Base-by-base conservation (phyloP, 1,140 invertebrate species). In the Yoshiicerus persimilis region DNA sequence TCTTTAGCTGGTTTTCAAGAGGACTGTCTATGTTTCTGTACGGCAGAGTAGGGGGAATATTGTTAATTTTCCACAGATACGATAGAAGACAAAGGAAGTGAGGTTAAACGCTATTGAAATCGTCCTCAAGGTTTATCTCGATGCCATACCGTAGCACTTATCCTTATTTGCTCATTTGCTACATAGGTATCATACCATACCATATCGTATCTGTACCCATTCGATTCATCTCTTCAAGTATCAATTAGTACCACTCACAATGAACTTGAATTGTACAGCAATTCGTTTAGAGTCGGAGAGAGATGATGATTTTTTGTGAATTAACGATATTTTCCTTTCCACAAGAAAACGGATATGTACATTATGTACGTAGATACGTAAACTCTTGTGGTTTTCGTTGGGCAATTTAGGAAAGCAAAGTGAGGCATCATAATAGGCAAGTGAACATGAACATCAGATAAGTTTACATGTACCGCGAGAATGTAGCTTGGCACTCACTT, bases 101-200 rank as follows among this genome's bases (percentile, higher is more conserved):
- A 80, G 75, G 75, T n/a, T 80, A 80, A 80, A 80, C 34, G 75
- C 75, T 38, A 36, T 80, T 32, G 32, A 80, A 80, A 80, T 80
- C 75, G 75, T 80, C 75, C 75, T 80, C 75, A 80, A 80, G 75
- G 75, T 36, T 80, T 80, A 32, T 80, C 75, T 77, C 34, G n/a
- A n/a, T n/a, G n/a, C n/a, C n/a, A n/a, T n/a, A n/a, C n/a, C n/a
- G n/a, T n/a, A n/a, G n/a, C 70, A 77, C 70, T 77, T 38, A 38
- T 36, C 8, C 8, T n/a, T n/a, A 20, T n/a, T 70, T 80, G 75
- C 34, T 80, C 34, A 30, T 80, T 34, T 80, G 75, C 64, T 30
- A 70, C 64, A n/a, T 56, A 56, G 66, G 11, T 32, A 30, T 47
- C 39, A 8, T 41, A 13, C 39, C 6, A 13, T 41, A 41, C 6